Evolutionary conservation across 2,113 vertebrate genomes (phyloP), one percentile per base, ranked within the genome.

Genomic region (Argyrosomus japonicus): DNA sequence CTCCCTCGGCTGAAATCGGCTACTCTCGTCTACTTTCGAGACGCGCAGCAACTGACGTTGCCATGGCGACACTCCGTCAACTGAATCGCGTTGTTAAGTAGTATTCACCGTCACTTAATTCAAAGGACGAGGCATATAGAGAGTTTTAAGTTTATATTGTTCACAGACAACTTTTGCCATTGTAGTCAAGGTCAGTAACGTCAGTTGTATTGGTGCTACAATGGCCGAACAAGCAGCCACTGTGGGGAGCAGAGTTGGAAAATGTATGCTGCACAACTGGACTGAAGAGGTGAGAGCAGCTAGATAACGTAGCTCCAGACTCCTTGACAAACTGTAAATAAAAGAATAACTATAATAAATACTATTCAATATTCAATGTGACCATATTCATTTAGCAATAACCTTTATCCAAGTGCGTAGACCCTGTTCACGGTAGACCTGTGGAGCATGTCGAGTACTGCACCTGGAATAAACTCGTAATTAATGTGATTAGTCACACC

Each of bases 241-340:
- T 7, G 65, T 18, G 57, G 45, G 53, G 50, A 67, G 32, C 2
- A 61, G 29, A 48, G 15, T 0, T 1, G 77, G 84, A 32, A 88
- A 68, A 45, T 78, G 77, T 81, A 54, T 91, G 36, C 6, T 79
- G 57, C 57, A 63, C 53, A 93, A 90, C 84, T 87, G 90, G 89
- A 79, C 70, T 6, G 93, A 95, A 11, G 88, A 94, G 93, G 94
- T 93, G 72, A 87, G 91, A 71, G 47, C 1, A 27, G 40, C 56
- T 14, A 29, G 4, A 2, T 8, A 9, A 40, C 8, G 7, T 9
- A 40, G 36, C 36, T 40, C 36, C 36, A 9, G 36, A 40, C 36
- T 40, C 36, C 43, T 4, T 23, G 25, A 1, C 5, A 32, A 51
- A 13, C 43, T 27, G 45, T 8, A 68, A 48, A 48, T 15, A 12